A percentile compares a stretch with the other conserved stretches of the same genome.
These are phyloP conservation scores for Acanthurus leucopareius DNA, from an alignment of 2,797 vertebrate species.

Conservation along the genomic window DNA sequence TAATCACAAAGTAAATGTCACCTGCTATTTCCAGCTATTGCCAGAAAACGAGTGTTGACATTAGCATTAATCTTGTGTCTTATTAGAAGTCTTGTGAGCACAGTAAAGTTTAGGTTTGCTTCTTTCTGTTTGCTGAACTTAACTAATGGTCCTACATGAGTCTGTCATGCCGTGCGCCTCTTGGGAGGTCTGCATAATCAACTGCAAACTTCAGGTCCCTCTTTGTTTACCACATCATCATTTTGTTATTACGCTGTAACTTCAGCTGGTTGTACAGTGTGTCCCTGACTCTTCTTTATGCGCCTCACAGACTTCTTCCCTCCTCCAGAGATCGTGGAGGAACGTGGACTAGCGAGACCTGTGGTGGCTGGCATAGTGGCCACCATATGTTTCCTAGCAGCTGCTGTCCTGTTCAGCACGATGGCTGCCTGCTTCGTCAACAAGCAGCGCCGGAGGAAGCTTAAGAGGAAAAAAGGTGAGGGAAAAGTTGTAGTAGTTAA, in stretches of 20 bases:
- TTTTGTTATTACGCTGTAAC: background rate
- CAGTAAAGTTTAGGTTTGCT: background rate
- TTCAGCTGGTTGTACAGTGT: too few species aligned
- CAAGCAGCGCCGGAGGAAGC: slow-evolving; percentile 95
- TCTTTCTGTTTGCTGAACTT: background rate
- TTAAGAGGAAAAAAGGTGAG: slow-evolving; percentile 97
- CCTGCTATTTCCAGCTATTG: background rate
- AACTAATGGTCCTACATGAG: background rate
- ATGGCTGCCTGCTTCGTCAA: slow-evolving; percentile 98
- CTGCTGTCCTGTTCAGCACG: slow-evolving; percentile 97
- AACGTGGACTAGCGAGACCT: slow-evolving; percentile 93
- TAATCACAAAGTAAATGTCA: slow-evolving; percentile 38
- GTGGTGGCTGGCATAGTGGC: slow-evolving; percentile 98
- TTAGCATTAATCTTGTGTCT: background rate
- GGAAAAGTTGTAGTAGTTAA: background rate
- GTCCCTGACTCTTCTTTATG: slow-evolving; percentile 14
- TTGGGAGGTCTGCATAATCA: background rate
- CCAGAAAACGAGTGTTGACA: slow-evolving; percentile 29
- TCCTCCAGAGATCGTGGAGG: slow-evolving; percentile 94
- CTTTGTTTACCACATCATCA: background rate
- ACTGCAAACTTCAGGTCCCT: background rate
- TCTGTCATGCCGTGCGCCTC: background rate
- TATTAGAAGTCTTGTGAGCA: background rate
- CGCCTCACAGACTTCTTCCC: slow-evolving; percentile 92
- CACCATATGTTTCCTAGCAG: slow-evolving; percentile 98